phyloP scores from a whole-genome alignment of 2,113 vertebrate species.

The Scomber japonicus region DNA sequence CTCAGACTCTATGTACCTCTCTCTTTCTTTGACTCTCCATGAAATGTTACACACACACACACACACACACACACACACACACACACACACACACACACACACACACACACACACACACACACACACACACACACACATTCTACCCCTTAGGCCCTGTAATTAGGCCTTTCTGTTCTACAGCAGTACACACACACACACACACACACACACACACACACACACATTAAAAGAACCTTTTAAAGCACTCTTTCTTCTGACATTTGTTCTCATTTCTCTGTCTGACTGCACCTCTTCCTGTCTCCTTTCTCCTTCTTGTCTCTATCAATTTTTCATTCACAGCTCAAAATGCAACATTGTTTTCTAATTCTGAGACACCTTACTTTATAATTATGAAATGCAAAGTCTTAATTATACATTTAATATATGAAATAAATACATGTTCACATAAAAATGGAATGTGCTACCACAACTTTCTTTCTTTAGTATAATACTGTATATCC shows the following conservation, averaged over 20 bases:
- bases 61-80: not conserved
- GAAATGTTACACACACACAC: not conserved
- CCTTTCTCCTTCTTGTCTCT: not conserved
- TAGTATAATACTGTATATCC: too few species aligned
- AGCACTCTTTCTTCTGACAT: not conserved
- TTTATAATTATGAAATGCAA: not conserved
- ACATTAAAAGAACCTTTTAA: not conserved
- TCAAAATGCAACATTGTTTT: not conserved
- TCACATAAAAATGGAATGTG: too few species aligned
- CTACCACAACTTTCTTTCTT: too few species aligned
- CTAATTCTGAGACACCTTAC: too few species aligned
- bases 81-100: not conserved
- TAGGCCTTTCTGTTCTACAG: constrained; percentile 51
- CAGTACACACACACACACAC: not conserved
- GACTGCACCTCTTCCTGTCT: not conserved
- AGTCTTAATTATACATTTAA: not conserved
- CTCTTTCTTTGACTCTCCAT: not conserved
- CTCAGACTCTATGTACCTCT: not conserved
- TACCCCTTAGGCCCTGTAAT: constrained; percentile 39
- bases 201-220: constrained; percentile 1
- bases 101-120: not conserved
- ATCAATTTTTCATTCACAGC: not conserved
- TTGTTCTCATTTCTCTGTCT: not conserved
- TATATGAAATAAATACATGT: too few species aligned
- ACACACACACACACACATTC: not conserved